phyloP scores from a whole-genome alignment of 2,888 invertebrate genomes.

The Eupeodes luniger region DNA sequence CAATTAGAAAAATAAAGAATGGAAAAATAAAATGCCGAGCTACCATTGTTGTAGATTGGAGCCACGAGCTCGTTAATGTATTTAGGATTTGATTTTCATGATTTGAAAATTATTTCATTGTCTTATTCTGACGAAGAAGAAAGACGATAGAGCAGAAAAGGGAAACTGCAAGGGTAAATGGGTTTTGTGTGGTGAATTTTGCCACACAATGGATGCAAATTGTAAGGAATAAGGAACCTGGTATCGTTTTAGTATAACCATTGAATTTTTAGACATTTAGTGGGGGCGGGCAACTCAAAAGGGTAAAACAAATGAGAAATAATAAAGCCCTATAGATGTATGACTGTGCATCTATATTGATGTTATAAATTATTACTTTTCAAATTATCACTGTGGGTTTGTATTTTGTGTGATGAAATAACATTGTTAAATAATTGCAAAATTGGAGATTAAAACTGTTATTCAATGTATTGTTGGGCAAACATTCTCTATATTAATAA shows the following conservation, averaged over 20 bases:
- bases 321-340: neutral
- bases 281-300: neutral
- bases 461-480: neutral
- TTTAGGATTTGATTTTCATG: conserved; percentile 61
- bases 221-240: neutral
- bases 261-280: neutral
- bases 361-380: neutral
- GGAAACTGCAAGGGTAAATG: conserved; percentile 8
- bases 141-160: neutral
- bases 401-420: neutral
- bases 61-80: conserved; percentile 58
- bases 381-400: neutral
- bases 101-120: conserved; percentile 62
- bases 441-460: neutral
- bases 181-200: neutral
- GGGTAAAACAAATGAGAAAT: neutral
- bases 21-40: conserved; percentile 28
- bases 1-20: conserved; percentile 10
- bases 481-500: too few relatives aligned
- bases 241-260: conserved; percentile 2
- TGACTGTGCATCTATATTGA: neutral
- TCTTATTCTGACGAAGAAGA: conserved; percentile 6
- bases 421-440: neutral
- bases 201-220: conserved; percentile 16
- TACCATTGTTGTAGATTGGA: conserved; percentile 50